Evolutionary conservation across 2,888 invertebrate species (phyloP).

Genomic region (Eupithecia exiguata): DNA sequence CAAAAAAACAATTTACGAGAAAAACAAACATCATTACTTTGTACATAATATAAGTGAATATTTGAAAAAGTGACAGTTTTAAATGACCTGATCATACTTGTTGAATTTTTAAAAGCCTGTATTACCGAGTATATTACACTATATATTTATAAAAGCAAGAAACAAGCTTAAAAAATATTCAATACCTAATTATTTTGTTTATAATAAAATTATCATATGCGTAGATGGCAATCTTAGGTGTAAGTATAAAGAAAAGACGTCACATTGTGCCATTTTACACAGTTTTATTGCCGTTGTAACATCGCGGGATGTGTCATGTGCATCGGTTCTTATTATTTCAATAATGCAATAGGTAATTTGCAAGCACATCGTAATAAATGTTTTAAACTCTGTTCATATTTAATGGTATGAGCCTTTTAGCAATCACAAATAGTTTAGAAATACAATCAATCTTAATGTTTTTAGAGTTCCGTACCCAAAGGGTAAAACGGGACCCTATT

Average conservation of each 20-base stretch:
- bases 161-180: not conserved
- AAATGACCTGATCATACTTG: not conserved
- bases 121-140: not conserved
- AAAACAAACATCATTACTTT: too few species aligned
- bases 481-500: too few species aligned
- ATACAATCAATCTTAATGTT: not conserved
- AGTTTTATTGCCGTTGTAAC: not conserved
- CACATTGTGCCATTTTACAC: not conserved
- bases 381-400: not conserved
- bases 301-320: not conserved
- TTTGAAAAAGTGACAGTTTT: not conserved
- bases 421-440: not conserved
- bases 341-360: not conserved
- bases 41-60: not conserved
- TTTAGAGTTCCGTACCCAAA: not conserved
- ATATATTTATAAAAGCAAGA: not conserved
- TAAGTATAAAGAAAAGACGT: not conserved
- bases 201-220: not conserved
- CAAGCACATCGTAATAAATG: not conserved
- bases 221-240: not conserved
- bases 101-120: too few species aligned
- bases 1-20: too few species aligned
- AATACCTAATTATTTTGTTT: not conserved
- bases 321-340: not conserved
- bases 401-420: not conserved